These are phyloP conservation scores for Eidolon helvum DNA, from an alignment of 2,113 vertebrate genomes.

Conservation along the genomic window DNA sequence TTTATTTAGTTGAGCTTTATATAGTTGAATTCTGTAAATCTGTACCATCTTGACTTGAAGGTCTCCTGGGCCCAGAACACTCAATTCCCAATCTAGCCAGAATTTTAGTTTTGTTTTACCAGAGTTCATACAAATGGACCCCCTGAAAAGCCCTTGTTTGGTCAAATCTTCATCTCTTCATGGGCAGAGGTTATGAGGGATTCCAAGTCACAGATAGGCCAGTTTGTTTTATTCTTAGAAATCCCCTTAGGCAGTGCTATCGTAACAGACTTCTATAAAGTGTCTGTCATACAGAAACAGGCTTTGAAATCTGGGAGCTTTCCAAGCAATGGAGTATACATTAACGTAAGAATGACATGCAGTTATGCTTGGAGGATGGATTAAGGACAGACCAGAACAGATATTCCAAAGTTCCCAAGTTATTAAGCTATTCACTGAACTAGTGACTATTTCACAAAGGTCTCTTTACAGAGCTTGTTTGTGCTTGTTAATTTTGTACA, in stretches of 20 bases:
- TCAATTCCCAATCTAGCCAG: slow-evolving; percentile 62
- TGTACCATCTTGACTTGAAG: slow-evolving; percentile 73
- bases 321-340: neutral
- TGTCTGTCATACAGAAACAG: neutral
- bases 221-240: slow-evolving; percentile 61
- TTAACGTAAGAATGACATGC: neutral
- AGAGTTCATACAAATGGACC: slow-evolving; percentile 48
- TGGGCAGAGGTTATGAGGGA: slow-evolving; percentile 49
- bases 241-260: neutral
- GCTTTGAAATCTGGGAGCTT: neutral
- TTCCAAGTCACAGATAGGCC: slow-evolving; percentile 47
- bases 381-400: neutral
- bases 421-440: neutral
- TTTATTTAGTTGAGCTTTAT: slow-evolving; percentile 82
- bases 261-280: slow-evolving; percentile 11
- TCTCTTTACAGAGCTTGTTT: neutral
- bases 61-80: slow-evolving; percentile 51
- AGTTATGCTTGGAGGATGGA: neutral
- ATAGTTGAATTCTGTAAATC: slow-evolving; percentile 76
- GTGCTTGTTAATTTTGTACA: neutral
- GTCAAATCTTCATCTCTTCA: slow-evolving; percentile 46
- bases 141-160: slow-evolving; percentile 75
- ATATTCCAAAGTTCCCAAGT: neutral
- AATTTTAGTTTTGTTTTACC: slow-evolving; percentile 65
- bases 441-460: neutral